A percentile compares a stretch with the other conserved stretches of the same genome.
phyloP scores from a whole-genome alignment of 2,888 invertebrate genomes.

The Mesodorylaimus sp. region DNA sequence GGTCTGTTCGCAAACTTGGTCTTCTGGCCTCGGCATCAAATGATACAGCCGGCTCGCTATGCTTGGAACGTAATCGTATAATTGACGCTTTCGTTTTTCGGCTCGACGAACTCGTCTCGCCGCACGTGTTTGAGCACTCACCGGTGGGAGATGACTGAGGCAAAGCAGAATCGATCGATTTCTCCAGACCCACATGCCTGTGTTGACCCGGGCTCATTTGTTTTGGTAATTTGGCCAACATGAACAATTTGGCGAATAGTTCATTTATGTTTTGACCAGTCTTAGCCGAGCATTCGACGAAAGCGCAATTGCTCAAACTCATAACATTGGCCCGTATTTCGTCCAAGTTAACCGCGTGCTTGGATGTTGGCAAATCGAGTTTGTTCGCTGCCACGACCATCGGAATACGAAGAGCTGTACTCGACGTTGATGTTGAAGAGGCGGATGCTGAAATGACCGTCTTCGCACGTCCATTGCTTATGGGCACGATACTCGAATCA shows the following conservation, averaged over 20 bases:
- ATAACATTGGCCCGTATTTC: not conserved
- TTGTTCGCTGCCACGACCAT: slow-evolving; percentile 13
- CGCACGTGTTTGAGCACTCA: no score
- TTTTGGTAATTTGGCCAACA: slow-evolving; percentile 57
- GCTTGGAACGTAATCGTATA: slow-evolving; percentile 1
- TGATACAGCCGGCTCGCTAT: not conserved
- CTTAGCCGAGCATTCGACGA: slow-evolving; percentile 64
- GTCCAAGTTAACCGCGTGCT: not conserved
- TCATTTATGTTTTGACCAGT: slow-evolving; percentile 54
- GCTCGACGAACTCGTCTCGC: not conserved
- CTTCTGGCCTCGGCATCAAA: slow-evolving; percentile 62
- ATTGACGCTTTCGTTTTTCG: not conserved
- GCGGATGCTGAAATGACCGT: no score
- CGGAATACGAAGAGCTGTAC: no score
- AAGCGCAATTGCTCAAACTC: slow-evolving; percentile 42
- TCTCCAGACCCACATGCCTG: not conserved
- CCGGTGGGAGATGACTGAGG: not conserved
- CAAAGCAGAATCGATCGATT: slow-evolving; percentile 1
- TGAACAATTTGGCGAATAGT: slow-evolving; percentile 65
- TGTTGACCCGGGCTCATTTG: slow-evolving; percentile 54
- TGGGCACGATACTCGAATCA: no score
- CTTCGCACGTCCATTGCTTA: no score
- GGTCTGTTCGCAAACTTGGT: slow-evolving; percentile 65
- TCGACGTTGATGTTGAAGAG: no score
- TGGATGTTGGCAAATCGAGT: slow-evolving; percentile 9